These are phyloP conservation scores for Nesogale talazaci DNA, from an alignment of 2,113 vertebrate species.

Conservation along the genomic window DNA sequence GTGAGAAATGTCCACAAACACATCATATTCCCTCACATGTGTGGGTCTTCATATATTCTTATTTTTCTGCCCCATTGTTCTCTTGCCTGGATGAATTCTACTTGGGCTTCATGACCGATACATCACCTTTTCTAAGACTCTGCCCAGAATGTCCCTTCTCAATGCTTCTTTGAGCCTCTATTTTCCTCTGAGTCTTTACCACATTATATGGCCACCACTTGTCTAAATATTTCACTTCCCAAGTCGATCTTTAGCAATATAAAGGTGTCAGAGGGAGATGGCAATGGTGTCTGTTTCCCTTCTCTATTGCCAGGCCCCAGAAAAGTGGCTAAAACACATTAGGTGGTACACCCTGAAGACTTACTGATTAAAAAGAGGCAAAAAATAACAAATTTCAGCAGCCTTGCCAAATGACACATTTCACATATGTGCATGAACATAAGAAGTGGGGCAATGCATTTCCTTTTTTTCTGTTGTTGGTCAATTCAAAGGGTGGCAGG, in stretches of 20 bases:
- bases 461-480: neutral
- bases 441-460: neutral
- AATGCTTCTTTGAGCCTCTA: neutral
- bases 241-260: neutral
- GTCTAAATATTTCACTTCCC: conserved; percentile 22
- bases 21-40: neutral
- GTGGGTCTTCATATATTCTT: neutral
- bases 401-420: neutral
- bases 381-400: neutral
- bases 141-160: neutral
- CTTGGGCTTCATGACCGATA: neutral
- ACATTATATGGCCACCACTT: neutral
- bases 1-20: neutral
- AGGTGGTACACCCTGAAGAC: neutral
- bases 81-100: neutral
- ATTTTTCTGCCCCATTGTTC: neutral
- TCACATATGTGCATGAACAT: neutral
- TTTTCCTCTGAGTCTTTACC: neutral
- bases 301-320: neutral
- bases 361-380: neutral
- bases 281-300: neutral
- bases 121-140: neutral
- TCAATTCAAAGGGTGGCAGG: neutral
- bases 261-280: neutral
- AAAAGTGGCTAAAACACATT: neutral